Base-by-base conservation (phyloP, 2,113 vertebrate genomes). In the Lepisosteus osseus region DNA sequence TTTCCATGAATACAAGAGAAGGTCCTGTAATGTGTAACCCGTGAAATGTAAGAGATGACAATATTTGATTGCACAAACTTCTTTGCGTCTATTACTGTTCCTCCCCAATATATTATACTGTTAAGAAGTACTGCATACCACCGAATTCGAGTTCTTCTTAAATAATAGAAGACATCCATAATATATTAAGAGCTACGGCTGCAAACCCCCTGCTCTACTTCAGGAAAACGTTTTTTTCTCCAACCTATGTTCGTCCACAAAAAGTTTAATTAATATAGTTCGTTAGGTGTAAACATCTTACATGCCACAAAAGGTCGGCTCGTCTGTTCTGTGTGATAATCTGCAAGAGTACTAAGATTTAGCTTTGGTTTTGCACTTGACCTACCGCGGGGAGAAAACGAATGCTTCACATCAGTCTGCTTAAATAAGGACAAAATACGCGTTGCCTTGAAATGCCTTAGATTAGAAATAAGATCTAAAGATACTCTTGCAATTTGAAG, bases 361-460 rank as follows among this genome's bases (percentile, higher is more conserved):
- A 88, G 83, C 80, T 80, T 84, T 86, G 82, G 86, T 84, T 87
- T 83, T 84, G 87, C 87, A 91, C 92, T 93, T 94, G 93, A 94
- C 92, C 92, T 92, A 91, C 92, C 88, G 86, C 91, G 92, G 89
- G 85, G 89, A 89, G 88, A 81, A 88, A 85, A 75, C 68, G 82
- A 87, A 89, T 89, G 83, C 88, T 87, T 87, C 85, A 91, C 89
- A 89, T 82, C 88, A 77, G 67, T 84, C 84, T 83, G 88, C 75
- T 90, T 89, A 91, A 86, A 91, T 83, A 90, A 92, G 87, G 80
- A 88, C 84, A 83, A 88, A 89, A 89, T 82, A 80, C 79, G 82
- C 73, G 86, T 82, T 78, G 82, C 80, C 81, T 88, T 89, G 84
- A 80, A 85, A 78, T 71, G 86, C 84, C 91, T 93, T 90, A 91